Base-by-base conservation (phyloP, 2,888 invertebrate genomes). In the Lasioglossum lativentre region DNA sequence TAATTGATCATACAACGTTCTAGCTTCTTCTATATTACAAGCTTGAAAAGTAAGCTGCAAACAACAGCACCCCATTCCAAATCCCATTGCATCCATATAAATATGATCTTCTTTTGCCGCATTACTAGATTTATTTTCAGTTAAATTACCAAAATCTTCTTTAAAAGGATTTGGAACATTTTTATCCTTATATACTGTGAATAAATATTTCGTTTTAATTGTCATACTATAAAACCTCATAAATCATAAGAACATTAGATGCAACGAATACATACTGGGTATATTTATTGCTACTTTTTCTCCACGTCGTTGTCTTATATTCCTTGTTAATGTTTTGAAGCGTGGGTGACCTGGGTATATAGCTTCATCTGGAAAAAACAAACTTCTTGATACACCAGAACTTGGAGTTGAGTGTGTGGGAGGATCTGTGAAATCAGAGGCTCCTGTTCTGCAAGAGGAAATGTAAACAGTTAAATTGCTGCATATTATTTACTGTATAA, bases 41-140 rank as follows among this genome's bases (percentile, higher is more conserved):
- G 99, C 99, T 95, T 99, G 98, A 96, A 99, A 99, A 75, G 99
- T 99, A 80, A 99, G 96, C 95, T 99, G 99, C 63, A 99, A 96
- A 94, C 99, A 99, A 93, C 98, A 99, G 95, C 99, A 99, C 47
- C 99, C 99, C 99, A 99, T 99, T 80, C 99, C 99, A 95, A 99
- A 99, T 40, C 99, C 99, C 99, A 99, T 99, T 1, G 99, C 98
- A 95, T 99, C 99, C 97, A 99, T 97, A 93, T 99, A 99, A 88
- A 99, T 98, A 93, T 99, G 98, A 96, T 99, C 98, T 0, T 98
- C 98, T 92, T 97, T 96, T 0, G 98, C 98, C 1, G 97, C 97
- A 84, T 95, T 95, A 88, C 96, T 95, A 6, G 92, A 90, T 12
- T 97, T 97, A 89, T 98, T 97, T 93, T 98, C 98, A 0, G 96